Evolutionary conservation across 2,888 invertebrate genomes (phyloP).

Genomic region (Mamestra brassicae): DNA sequence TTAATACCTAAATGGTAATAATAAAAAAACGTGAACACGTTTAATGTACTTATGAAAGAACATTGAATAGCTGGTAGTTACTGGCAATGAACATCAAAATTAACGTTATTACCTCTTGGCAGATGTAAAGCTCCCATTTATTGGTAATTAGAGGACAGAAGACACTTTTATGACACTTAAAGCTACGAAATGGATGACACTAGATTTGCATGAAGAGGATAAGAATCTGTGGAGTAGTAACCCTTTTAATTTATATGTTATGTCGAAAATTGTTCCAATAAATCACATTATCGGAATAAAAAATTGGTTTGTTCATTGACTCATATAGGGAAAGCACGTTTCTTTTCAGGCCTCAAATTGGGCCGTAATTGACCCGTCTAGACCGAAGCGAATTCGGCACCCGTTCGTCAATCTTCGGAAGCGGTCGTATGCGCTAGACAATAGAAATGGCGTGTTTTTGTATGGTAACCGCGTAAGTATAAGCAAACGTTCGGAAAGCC

Average conservation of each 20-base stretch:
- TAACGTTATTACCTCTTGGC: constrained; percentile 14
- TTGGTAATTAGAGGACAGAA: constrained; percentile 4
- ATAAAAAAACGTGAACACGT: not conserved
- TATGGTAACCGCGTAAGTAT: no score
- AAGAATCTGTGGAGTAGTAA: not conserved
- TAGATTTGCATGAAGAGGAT: no score
- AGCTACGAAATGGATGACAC: not conserved
- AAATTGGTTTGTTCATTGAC: no score
- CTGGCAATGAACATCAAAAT: constrained; percentile 11
- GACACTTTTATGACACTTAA: constrained; percentile 19
- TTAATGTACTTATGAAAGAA: not conserved
- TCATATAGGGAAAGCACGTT: no score
- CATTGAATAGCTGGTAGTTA: not conserved
- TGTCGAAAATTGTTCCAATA: not conserved
- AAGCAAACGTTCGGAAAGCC: no score
- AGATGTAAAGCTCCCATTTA: constrained; percentile 13
- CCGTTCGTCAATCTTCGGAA: no score
- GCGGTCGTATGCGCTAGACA: no score
- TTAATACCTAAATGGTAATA: no score
- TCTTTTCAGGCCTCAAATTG: no score
- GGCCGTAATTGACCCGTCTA: no score
- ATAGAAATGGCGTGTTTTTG: no score
- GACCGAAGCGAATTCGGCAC: no score
- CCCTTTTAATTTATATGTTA: not conserved
- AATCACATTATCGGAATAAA: not conserved